Conservation (phyloP, 2,888 invertebrate genomes). For the Alentia gelatinosa region DNA sequence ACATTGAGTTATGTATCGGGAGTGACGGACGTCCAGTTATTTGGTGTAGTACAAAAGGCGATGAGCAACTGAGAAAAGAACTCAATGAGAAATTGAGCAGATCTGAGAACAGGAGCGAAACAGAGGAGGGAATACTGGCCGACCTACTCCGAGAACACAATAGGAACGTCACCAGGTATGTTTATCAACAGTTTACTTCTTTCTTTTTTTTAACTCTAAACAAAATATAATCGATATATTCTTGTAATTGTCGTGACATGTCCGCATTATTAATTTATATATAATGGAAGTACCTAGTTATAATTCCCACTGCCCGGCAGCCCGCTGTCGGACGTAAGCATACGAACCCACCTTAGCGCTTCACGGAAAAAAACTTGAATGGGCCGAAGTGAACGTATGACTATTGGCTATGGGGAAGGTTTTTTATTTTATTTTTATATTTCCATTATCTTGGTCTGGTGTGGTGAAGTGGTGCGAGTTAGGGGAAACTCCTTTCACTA, state of each 20-base stretch:
- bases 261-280: no score
- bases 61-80: background rate
- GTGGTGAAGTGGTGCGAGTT: background rate
- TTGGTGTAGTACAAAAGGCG: background rate
- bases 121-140: background rate
- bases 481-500: background rate
- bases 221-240: no score
- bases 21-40: background rate
- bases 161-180: background rate
- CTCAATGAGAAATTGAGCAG: background rate
- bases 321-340: background rate
- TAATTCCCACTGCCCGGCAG: no score
- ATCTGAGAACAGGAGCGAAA: background rate
- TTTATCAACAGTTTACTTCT: no score
- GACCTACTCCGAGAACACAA: slow-evolving; percentile 3
- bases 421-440: background rate
- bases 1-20: background rate
- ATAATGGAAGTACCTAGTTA: no score
- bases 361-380: no score
- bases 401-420: background rate
- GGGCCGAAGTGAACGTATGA: no score
- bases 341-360: background rate
- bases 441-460: background rate
- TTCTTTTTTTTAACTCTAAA: no score
- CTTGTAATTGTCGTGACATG: no score